These are phyloP conservation scores for Tetragonula carbonaria DNA, from an alignment of 2,888 invertebrate genomes.

Conservation along the genomic window DNA sequence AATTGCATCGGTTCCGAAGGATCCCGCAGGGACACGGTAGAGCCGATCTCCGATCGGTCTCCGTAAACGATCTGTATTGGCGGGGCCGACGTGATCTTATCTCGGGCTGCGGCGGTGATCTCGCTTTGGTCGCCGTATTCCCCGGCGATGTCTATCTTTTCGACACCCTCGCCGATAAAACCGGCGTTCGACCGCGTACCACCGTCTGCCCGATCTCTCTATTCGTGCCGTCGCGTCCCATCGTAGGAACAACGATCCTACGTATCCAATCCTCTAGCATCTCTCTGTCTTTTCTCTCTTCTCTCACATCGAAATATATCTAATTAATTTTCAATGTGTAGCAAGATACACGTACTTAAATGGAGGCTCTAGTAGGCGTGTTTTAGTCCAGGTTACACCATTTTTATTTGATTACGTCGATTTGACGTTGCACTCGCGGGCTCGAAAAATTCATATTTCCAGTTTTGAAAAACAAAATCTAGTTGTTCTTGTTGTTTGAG, in stretches of 20 bases:
- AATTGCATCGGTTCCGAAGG: constrained; percentile 69
- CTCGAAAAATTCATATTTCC: too few relatives aligned
- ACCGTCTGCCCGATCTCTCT: constrained; percentile 67
- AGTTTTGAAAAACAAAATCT: too few relatives aligned
- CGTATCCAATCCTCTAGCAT: neutral
- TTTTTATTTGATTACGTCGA: too few relatives aligned
- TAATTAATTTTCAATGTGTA: too few relatives aligned
- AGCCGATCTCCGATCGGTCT: constrained; percentile 69
- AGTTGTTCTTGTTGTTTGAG: too few relatives aligned
- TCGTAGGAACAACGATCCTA: constrained; percentile 11
- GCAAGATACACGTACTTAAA: too few relatives aligned
- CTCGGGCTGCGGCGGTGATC: constrained; percentile 66
- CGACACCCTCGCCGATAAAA: constrained; percentile 74
- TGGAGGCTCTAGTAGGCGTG: too few relatives aligned
- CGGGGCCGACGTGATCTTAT: constrained; percentile 66
- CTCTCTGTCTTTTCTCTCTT: neutral
- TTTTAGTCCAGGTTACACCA: too few relatives aligned
- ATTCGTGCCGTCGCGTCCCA: constrained; percentile 55
- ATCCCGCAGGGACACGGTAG: constrained; percentile 65
- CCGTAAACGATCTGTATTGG: constrained; percentile 72
- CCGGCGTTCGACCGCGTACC: constrained; percentile 57
- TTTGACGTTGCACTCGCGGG: too few relatives aligned
- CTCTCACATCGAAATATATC: too few relatives aligned
- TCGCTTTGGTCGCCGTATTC: constrained; percentile 72
- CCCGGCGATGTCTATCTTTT: constrained; percentile 75